Evolutionary conservation across 2,888 invertebrate species (phyloP), one percentile per base, ranked within the genome.

Genomic region (Danaus chrysippus): DNA sequence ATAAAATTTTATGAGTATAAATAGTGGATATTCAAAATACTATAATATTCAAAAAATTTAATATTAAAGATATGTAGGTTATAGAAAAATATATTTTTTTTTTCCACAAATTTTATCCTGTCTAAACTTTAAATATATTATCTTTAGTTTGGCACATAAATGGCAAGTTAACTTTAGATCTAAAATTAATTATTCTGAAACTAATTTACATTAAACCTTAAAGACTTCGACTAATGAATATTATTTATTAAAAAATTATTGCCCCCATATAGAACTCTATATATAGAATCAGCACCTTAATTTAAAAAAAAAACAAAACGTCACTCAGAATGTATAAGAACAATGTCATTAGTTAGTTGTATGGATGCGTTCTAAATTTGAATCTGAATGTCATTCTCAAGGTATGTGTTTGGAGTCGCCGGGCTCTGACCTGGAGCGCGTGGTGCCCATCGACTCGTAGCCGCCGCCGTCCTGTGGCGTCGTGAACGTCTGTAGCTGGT

Each of bases 371-470:
- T 53, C 53, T 17, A 23, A 53, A 41, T 54, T 54, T 41, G 54
- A 57, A 19, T 46, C n/a, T 46, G 57, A 57, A 56, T 56, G 54
- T 46, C 54, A 58, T 58, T 59, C 80, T 88, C 88, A 88, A 86
- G 87, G 87, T 84, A 88, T 84, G 82, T 87, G 82, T 67, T 71
- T 75, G 70, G 78, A 68, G 71, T 72, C 75, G 59, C 73, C 77
- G 62, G 59, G 71, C 83, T 94, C 95, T 95, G 94, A 95, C 95
- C 95, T 96, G 92, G 94, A 94, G 87, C 93, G 94, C 86, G 94
- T 95, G 91, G 93, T 94, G 91, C 96, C 96, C 96, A 97, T 97
- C 76, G 97, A 96, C 92, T 96, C 94, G 94, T 97, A 97, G 76
- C 92, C 92, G 82, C 92, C 92, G 66, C 82, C 71, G 68, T 88